These are phyloP conservation scores for Henricia sp. DNA, from an alignment of 53 echinoderm and acorn worm genomes.

Conservation along the genomic window DNA sequence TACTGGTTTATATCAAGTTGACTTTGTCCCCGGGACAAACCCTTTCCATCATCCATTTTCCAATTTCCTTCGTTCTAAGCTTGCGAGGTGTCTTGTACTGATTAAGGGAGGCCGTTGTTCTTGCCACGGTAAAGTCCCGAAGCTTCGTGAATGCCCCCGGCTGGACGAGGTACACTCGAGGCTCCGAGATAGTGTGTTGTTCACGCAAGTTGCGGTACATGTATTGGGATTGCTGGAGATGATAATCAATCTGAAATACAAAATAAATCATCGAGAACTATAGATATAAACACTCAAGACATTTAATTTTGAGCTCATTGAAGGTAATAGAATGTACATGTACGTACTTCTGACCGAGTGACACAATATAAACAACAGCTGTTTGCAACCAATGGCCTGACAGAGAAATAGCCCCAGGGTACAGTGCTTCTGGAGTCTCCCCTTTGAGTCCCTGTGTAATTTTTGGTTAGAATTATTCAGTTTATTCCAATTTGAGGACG, in stretches of 20 bases:
- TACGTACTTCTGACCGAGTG: no score
- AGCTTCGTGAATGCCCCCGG: constrained; percentile 64
- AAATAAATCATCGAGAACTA: not conserved
- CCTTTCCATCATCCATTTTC: constrained; percentile 45
- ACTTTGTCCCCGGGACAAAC: no score
- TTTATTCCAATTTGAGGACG: no score
- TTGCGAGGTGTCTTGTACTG: constrained; percentile 70
- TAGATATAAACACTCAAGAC: not conserved
- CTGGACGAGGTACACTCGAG: constrained; percentile 57
- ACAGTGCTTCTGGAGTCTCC: no score
- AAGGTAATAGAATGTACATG: not conserved
- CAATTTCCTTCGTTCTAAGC: constrained; percentile 30
- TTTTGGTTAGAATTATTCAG: no score
- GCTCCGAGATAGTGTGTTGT: constrained; percentile 8
- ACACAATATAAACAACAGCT: no score
- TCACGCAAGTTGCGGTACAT: constrained; percentile 30
- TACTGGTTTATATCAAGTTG: no score
- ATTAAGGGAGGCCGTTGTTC: constrained; percentile 30
- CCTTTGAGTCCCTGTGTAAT: no score
- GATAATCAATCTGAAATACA: constrained; percentile 14
- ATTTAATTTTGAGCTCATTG: not conserved
- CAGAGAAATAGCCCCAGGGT: no score
- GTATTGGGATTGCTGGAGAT: not conserved
- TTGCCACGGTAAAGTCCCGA: constrained; percentile 32
- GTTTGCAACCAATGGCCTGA: no score